Evolutionary conservation across 2,888 invertebrate species (phyloP), one percentile per base, ranked within the genome.

Genomic region (Hydraecia micacea): DNA sequence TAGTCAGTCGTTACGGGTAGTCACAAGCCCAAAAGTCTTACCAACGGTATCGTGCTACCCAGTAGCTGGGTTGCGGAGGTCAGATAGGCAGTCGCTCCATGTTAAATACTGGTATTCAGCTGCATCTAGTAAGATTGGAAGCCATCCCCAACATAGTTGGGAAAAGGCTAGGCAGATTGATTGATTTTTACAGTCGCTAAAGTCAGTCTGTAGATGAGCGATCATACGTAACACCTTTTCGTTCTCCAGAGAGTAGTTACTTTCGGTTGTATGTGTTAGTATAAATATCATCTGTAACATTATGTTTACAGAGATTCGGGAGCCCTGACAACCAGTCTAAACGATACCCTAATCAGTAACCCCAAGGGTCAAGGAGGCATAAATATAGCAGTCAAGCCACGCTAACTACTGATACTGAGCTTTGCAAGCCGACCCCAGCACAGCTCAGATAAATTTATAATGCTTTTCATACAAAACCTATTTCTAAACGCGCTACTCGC

Each of bases 281-380:
- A 21, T 39, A 49, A 32, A 36, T 71, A 49, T 49, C 0, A 32
- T 77, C 8, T 52, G 11, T 49, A 28, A 46, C 18, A 79, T 46
- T 36, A 52, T 21, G 8, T 8, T 60, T 21, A 39, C 13, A 21
- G 28, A 28, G 28, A 15, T 18, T 11, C 2, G 8, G 1, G 32
- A 21, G n/a, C n/a, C 2, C 11, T 81, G 32, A 28, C 77, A 13
- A 49, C 9, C 9, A 28, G 58, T 78, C 60, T 25, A 52, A 42
- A 60, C 21, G 15, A 73, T 78, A 62, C 18, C 32, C 21, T 62
- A 15, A 81, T 62, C 81, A 42, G 39, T 25, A 62, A 13, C 42
- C n/a, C 62, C 2, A 42, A n/a, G 42, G n/a, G 8, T 32, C 11
- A 39, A 32, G 5, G 18, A 42, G 49, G 4, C 42, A 36, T 52